phyloP scores from a whole-genome alignment of 1,140 invertebrate genomes.

The Zaprionus capensis region DNA sequence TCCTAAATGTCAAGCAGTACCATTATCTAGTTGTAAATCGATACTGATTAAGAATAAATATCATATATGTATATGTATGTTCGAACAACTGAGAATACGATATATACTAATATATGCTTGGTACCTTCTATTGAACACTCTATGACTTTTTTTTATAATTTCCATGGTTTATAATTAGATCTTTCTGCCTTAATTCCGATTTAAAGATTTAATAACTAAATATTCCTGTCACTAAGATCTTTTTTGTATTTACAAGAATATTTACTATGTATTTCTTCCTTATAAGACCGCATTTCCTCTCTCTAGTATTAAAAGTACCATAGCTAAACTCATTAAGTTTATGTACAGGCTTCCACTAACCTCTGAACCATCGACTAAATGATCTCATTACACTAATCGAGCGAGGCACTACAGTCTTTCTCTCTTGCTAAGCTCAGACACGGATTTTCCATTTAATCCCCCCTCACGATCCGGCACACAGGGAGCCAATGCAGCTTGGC shows the following conservation, averaged over 20 bases:
- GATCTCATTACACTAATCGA: slow-evolving; percentile 21
- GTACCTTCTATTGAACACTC: no score
- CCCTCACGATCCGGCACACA: neutral
- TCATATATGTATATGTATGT: neutral
- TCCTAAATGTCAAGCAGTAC: no score
- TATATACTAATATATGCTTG: no score
- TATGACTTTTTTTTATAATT: no score
- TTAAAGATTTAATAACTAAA: no score
- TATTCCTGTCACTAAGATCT: no score
- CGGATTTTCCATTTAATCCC: slow-evolving; percentile 22
- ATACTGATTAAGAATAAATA: neutral
- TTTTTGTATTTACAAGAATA: neutral
- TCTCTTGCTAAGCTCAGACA: neutral
- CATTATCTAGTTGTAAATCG: no score
- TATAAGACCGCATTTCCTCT: neutral
- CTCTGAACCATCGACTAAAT: neutral
- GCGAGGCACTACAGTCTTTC: neutral
- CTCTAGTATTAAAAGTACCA: neutral
- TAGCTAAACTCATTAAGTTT: neutral
- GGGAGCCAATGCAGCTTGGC: slow-evolving; percentile 35
- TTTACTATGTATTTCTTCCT: no score
- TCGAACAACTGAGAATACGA: neutral
- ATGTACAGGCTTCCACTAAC: neutral
- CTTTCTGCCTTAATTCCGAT: no score
- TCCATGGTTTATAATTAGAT: no score